Evolutionary conservation across 2,888 invertebrate species (phyloP).

Genomic region (Phalera bucephala): DNA sequence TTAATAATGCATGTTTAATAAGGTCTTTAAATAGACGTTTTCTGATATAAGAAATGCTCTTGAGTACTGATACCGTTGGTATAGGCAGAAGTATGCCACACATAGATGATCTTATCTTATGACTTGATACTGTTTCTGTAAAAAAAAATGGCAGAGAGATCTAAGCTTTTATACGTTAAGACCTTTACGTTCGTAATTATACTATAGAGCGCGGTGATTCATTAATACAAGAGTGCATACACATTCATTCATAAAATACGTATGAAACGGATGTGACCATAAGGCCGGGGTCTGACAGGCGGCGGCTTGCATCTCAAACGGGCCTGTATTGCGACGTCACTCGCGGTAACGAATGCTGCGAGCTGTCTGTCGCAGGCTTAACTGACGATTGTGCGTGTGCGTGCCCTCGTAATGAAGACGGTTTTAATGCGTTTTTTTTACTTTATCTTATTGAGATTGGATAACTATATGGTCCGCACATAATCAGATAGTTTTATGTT

Average conservation of each 20-base stretch:
- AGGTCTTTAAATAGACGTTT: no score
- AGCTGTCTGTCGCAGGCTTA: conserved; percentile 43
- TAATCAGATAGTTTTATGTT: no score
- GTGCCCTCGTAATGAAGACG: conserved; percentile 38
- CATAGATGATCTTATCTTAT: no score
- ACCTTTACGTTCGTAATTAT: background rate
- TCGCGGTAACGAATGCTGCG: conserved; percentile 56
- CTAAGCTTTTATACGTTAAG: background rate
- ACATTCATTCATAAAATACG: no score
- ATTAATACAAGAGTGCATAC: no score
- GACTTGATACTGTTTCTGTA: no score
- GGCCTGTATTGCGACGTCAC: conserved; percentile 62
- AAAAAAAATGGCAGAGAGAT: background rate
- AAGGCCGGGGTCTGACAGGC: conserved; percentile 37
- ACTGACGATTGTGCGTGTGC: conserved; percentile 53
- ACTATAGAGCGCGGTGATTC: conserved; percentile 23
- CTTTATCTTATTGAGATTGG: no score
- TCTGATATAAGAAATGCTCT: no score
- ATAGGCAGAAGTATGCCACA: no score
- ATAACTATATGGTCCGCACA: no score
- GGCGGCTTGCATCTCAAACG: conserved; percentile 39
- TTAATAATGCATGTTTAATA: no score
- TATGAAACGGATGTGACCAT: conserved; percentile 22
- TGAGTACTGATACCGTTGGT: background rate
- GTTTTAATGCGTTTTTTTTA: conserved; percentile 11